Percentiles rank a stretch among this genome's conserved stretches.
Conservation (phyloP, 2,113 vertebrate species). For the Mastomys natalensis region DNA sequence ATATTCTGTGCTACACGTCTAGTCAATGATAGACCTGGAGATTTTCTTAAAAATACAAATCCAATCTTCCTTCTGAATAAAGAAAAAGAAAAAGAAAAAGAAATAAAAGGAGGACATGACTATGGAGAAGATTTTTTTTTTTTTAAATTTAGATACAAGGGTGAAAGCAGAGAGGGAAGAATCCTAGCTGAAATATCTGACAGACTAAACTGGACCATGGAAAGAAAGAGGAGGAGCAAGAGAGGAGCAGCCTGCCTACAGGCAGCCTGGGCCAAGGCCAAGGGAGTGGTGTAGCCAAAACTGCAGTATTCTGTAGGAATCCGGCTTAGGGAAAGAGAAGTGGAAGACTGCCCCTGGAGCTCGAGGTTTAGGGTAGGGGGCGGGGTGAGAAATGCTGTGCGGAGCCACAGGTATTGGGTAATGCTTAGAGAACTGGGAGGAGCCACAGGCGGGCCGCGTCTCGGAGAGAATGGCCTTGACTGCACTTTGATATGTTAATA, state of each 20-base stretch:
- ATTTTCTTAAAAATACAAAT: constrained; percentile 2
- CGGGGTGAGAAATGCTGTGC: not conserved
- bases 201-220: not conserved
- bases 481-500: not conserved
- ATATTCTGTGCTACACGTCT: not conserved
- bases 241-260: not conserved
- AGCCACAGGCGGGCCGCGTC: not conserved
- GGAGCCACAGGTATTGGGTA: not conserved
- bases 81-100: not conserved
- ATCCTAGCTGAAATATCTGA: not conserved
- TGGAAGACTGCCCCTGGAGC: not conserved
- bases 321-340: not conserved
- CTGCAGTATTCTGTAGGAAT: not conserved
- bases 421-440: not conserved
- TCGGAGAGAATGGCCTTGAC: not conserved
- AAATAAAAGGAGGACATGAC: not conserved
- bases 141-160: not conserved
- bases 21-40: not conserved
- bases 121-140: not conserved
- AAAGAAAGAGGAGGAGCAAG: not conserved
- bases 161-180: not conserved
- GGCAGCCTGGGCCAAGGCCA: not conserved
- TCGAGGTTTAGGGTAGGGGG: not conserved
- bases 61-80: not conserved
- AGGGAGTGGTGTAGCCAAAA: not conserved